Evolutionary conservation across 2,113 vertebrate species (phyloP), one percentile per base, ranked within the genome.

Genomic region (Podarcis muralis): DNA sequence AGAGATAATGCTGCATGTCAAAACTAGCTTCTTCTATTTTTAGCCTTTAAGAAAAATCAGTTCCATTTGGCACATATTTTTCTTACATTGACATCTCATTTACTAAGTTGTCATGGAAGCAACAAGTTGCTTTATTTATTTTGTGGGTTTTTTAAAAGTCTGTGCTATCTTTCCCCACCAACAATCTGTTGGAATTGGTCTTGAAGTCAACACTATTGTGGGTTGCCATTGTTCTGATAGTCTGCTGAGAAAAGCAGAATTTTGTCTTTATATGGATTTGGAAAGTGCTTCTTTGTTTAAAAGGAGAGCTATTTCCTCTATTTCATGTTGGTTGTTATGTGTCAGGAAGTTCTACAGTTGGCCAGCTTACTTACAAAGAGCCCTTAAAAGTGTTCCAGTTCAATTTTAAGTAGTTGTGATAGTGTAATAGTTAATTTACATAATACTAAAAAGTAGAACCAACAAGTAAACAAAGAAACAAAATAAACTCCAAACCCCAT

Each of bases 121-220:
- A 87, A 81, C 68, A 69, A 80, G 40, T 53, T 74, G 48, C n/a
- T 80, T 87, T 37, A 81, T 81, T 81, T 62, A 87, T 81, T 40
- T 62, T 62, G 30, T 43, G 22, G 8, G 5, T 48, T 59, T 72
- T 69, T 48, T 9, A 30, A 48, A 48, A 3, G 32, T 23, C 13
- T 79, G 37, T 27, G 15, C 5, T 62, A 59, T 62, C 53, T 74
- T 81, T 74, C 27, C 22, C 23, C 43, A 78, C 5, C 71, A 87
- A 86, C 48, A 86, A 68, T 79, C 75, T 53, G 18, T 66, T 75
- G 20, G 74, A 53, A 16, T 81, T 72, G n/a, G 53, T 35, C 66
- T 87, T 87, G 66, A 71, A 87, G 80, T 53, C 32, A 48, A 48
- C 15, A 72, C 18, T 57, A 72, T 37, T 37, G 23, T 81, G n/a